Evolutionary conservation across 2,888 invertebrate species (phyloP).

Genomic region (Napeogenes inachia): DNA sequence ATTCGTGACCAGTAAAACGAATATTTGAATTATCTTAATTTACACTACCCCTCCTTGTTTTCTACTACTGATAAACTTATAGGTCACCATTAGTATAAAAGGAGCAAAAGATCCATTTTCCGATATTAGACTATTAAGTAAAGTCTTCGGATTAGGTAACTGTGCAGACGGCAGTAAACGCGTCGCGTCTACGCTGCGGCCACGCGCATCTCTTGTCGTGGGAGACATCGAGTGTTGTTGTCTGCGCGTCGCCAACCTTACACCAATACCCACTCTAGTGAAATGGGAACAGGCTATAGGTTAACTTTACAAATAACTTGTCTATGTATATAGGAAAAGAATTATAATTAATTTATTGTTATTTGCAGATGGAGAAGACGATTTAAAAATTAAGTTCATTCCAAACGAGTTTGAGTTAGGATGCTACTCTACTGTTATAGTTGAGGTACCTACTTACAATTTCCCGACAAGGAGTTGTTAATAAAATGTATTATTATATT

Average conservation of each 20-base stretch:
- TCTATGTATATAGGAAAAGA: not conserved
- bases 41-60: too few species aligned
- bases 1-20: not conserved
- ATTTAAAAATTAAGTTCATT: constrained; percentile 42
- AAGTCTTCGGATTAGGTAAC: constrained; percentile 38
- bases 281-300: constrained; percentile 49
- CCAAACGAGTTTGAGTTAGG: constrained; percentile 42
- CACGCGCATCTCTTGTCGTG: constrained; percentile 38
- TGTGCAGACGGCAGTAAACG: constrained; percentile 20
- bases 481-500: too few species aligned
- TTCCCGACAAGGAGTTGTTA: not conserved
- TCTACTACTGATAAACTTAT: too few species aligned
- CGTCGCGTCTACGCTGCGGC: constrained; percentile 47
- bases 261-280: constrained; percentile 49
- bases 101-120: too few species aligned
- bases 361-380: constrained; percentile 44
- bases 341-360: not conserved
- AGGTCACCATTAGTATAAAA: too few species aligned
- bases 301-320: constrained; percentile 21
- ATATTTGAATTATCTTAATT: too few species aligned
- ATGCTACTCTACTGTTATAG: constrained; percentile 12
- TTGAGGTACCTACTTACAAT: constrained; percentile 16
- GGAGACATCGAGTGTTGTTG: constrained; percentile 43
- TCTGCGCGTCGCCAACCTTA: constrained; percentile 48
- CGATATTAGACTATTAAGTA: constrained; percentile 30